Conservation (phyloP, 2,113 vertebrate genomes). For the Mus pahari region DNA sequence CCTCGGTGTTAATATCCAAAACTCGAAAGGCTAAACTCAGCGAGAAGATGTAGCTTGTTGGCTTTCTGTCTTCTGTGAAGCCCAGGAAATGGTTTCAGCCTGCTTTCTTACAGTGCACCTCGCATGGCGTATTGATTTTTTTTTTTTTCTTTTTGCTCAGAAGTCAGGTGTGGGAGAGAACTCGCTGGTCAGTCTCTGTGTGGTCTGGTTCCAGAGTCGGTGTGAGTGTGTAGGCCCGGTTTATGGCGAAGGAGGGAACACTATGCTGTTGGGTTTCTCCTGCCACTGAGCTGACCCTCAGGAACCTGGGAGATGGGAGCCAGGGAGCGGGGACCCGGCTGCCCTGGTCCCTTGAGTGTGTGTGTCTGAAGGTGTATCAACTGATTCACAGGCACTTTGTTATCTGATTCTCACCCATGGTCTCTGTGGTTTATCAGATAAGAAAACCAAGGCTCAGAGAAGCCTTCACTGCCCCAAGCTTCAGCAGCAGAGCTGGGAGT, state of each 20-base stretch:
- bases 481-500: background rate
- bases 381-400: background rate
- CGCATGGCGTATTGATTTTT: slow-evolving; percentile 66
- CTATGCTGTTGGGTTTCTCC: slow-evolving; percentile 23
- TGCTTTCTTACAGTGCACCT: slow-evolving; percentile 55
- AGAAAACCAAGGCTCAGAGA: slow-evolving; percentile 58
- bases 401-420: background rate
- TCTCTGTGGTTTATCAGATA: slow-evolving; percentile 24
- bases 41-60: slow-evolving; percentile 62
- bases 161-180: slow-evolving; percentile 58
- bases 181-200: background rate
- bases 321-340: background rate
- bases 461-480: slow-evolving; percentile 14
- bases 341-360: background rate
- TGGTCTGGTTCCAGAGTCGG: background rate
- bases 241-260: background rate
- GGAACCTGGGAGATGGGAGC: slow-evolving; percentile 1
- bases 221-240: background rate
- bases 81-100: slow-evolving; percentile 58
- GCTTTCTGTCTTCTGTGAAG: slow-evolving; percentile 7
- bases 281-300: background rate
- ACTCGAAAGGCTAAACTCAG: slow-evolving; percentile 38
- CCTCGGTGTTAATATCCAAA: background rate
- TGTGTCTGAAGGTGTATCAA: background rate
- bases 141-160: background rate